Evolutionary conservation across 2,113 vertebrate species (phyloP).

Genomic region (Tachysurus fulvidraco): DNA sequence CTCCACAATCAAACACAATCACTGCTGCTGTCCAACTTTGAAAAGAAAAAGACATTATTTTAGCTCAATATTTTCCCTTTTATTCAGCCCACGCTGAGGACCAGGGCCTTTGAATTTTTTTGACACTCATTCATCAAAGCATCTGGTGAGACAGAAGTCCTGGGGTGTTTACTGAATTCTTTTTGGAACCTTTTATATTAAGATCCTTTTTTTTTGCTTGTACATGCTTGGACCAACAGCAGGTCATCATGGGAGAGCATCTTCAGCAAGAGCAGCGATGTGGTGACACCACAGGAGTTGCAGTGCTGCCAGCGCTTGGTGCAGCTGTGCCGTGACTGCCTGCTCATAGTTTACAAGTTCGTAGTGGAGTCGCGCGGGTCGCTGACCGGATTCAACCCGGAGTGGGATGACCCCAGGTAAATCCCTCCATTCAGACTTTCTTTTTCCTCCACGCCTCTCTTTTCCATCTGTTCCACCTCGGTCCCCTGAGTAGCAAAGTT

Average conservation of each 20-base stretch:
- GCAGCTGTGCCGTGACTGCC: constrained; percentile 92
- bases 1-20: constrained; percentile 50
- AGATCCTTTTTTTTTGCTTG: background rate
- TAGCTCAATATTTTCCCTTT: constrained; percentile 27
- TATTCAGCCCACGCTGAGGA: constrained; percentile 17
- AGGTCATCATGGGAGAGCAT: constrained; percentile 92
- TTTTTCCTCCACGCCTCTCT: background rate
- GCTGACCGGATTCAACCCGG: constrained; percentile 78
- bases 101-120: constrained; percentile 20
- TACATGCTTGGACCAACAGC: constrained; percentile 45
- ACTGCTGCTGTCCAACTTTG: constrained; percentile 37
- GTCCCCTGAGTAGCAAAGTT: constrained; percentile 26
- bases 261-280: constrained; percentile 87
- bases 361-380: constrained; percentile 85
- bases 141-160: constrained; percentile 30
- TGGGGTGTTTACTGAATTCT: constrained; percentile 10
- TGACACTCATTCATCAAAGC: background rate
- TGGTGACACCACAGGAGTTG: constrained; percentile 83
- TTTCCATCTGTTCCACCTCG: constrained; percentile 22
- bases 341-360: constrained; percentile 95
- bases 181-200: background rate
- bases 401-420: constrained; percentile 94
- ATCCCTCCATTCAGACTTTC: background rate
- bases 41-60: constrained; percentile 43
- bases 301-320: constrained; percentile 93